phyloP scores from a whole-genome alignment of 1,140 invertebrate genomes.

The Drosophila lacertosa region DNA sequence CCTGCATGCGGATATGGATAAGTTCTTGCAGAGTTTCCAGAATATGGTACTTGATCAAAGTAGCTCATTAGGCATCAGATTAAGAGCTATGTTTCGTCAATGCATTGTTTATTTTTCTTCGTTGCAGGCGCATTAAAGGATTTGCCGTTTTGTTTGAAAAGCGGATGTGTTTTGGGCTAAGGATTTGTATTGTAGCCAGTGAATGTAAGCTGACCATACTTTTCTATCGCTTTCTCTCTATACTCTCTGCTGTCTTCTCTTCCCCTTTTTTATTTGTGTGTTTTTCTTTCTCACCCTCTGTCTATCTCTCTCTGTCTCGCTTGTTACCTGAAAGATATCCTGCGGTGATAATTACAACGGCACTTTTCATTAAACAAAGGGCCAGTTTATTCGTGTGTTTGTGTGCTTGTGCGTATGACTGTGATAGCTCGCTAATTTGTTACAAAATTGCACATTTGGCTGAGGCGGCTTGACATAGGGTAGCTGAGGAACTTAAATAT shows the following conservation, averaged over 20 bases:
- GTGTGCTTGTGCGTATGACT: constrained; percentile 1
- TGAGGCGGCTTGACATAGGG: constrained; percentile 54
- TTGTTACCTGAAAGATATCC: constrained; percentile 26
- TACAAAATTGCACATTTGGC: constrained; percentile 77
- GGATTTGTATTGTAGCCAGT: constrained; percentile 4
- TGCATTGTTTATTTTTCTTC: constrained; percentile 49
- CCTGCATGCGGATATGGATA: constrained; percentile 1
- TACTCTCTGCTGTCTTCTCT: not conserved
- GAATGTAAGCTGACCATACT: too few relatives aligned
- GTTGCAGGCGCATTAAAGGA: constrained; percentile 64
- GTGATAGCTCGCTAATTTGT: constrained; percentile 65
- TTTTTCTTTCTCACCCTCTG: not conserved
- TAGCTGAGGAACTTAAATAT: constrained; percentile 17
- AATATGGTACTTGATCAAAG: constrained; percentile 11
- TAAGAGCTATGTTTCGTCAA: constrained; percentile 57
- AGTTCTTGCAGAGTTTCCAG: not conserved
- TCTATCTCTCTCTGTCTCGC: not conserved
- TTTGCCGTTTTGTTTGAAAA: constrained; percentile 30
- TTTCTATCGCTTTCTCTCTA: not conserved
- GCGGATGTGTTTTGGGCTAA: constrained; percentile 46
- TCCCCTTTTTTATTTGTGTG: not conserved
- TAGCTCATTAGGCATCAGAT: constrained; percentile 58
- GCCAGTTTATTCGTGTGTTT: not conserved
- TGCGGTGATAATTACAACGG: constrained; percentile 42
- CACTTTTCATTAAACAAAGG: constrained; percentile 40